These are phyloP conservation scores for Apamea crenata DNA, from an alignment of 2,888 invertebrate species.

Conservation along the genomic window DNA sequence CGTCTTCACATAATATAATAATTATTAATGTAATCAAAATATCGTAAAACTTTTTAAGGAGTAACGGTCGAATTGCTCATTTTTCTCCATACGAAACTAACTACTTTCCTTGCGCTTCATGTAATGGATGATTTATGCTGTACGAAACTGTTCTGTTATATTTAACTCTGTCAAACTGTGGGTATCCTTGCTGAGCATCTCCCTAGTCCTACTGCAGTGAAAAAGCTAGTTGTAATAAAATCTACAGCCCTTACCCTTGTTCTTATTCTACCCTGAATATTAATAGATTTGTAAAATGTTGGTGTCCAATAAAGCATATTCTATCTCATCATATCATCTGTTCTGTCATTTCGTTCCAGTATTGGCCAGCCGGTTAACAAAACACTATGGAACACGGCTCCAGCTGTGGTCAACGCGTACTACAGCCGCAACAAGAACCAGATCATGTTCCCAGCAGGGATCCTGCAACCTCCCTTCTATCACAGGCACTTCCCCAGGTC, in stretches of 20 bases:
- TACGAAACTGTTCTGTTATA: background rate
- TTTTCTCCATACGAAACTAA: no score
- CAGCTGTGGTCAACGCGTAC: constrained; percentile 98
- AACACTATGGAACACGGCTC: constrained; percentile 95
- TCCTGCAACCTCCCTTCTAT: constrained; percentile 98
- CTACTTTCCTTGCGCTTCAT: no score
- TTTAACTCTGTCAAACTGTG: background rate
- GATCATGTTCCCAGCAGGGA: constrained; percentile 98
- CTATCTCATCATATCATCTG: background rate
- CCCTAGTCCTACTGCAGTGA: background rate
- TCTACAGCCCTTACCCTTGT: no score
- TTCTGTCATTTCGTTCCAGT: constrained; percentile 76
- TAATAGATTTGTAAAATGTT: background rate
- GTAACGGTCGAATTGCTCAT: no score
- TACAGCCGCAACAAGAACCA: constrained; percentile 98
- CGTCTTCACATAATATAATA: no score
- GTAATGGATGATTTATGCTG: background rate
- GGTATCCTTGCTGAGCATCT: background rate
- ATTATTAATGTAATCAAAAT: no score
- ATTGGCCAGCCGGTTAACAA: constrained; percentile 94
- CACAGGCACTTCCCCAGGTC: constrained; percentile 95
- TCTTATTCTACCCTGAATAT: background rate
- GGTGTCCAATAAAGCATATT: background rate
- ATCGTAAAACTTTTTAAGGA: no score
- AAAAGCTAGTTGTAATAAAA: background rate